phyloP scores from a whole-genome alignment of 2,113 vertebrate species.

The Actenoides lindsayi region DNA sequence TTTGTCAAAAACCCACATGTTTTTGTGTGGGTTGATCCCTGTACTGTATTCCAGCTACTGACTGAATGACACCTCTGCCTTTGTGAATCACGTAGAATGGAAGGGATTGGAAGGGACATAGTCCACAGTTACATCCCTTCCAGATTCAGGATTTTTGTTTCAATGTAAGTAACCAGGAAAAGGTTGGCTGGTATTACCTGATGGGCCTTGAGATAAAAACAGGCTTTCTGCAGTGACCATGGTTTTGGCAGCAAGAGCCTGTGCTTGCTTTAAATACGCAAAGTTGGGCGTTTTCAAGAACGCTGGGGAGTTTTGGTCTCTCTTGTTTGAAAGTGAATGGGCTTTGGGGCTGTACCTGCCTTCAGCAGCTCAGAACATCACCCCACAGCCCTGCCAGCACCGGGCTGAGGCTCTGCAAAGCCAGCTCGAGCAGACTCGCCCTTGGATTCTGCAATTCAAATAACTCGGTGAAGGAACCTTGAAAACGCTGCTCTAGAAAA shows the following conservation, averaged over 20 bases:
- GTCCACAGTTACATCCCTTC: background rate
- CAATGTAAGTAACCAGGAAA: background rate
- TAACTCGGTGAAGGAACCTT: accelerated
- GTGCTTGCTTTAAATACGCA: background rate
- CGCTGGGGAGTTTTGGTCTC: background rate
- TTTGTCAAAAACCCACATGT: accelerated
- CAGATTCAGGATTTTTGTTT: background rate
- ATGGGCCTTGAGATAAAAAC: background rate
- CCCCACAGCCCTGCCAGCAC: accelerated
- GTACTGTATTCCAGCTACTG: background rate
- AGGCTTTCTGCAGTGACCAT: background rate
- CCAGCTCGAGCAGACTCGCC: background rate
- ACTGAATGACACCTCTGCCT: background rate
- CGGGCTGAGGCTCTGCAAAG: background rate
- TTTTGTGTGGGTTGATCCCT: background rate
- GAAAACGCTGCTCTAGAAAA: background rate
- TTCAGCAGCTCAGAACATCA: background rate
- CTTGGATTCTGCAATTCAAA: background rate
- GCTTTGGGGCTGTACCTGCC: background rate
- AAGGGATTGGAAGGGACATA: too few species aligned
- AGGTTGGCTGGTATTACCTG: background rate
- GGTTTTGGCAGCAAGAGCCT: background rate
- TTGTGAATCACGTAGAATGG: background rate
- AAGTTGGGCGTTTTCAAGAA: background rate
- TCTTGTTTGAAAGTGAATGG: background rate